Evolutionary conservation across 2,797 vertebrate species (phyloP), one percentile per base, ranked within the genome.

Genomic region (Eospalax fontanierii): DNA sequence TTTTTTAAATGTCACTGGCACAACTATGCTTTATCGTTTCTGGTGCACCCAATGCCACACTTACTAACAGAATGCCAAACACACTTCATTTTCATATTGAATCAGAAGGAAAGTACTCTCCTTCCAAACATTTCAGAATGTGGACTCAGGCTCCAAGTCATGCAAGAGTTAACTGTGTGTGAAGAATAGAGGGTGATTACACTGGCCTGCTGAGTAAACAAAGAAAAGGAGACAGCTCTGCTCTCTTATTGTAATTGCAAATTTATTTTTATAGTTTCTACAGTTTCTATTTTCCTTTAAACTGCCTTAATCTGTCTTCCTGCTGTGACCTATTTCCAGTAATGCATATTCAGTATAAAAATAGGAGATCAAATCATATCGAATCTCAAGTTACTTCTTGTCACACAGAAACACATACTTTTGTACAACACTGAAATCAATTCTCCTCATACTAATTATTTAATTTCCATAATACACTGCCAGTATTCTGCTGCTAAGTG

Each of bases 281-380:
- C 96, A 96, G 96, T 96, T 97, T 97, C 96, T 97, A 94, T 96
- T 97, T 97, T 97, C 92, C 95, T 97, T 97, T 97, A 97, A 97
- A 97, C 97, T 95, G 95, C 96, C 97, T 97, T 97, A 97, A 97
- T 97, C 96, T 97, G 97, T 97, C 97, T 97, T 97, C 97, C 97
- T 97, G 96, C 97, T 98, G 97, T 98, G 97, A 97, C 97, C 97
- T 98, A 97, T 98, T 98, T 98, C 91, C 96, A 97, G 96, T 94
- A 96, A 97, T 97, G 95, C 97, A 97, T 97, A 98, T 97, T 97
- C 95, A 97, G 96, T 97, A 97, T 92, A 95, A 98, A 98, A 97
- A 97, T 97, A 97, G 97, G 93, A 95, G 96, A 96, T 97, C 96
- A 97, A 97, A 97, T 98, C 95, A 93, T 95, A 97, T 97, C 96